Percentiles rank a stretch among this genome's conserved stretches.
phyloP scores from a whole-genome alignment of 2,888 invertebrate genomes.

The Melipona bicolor region DNA sequence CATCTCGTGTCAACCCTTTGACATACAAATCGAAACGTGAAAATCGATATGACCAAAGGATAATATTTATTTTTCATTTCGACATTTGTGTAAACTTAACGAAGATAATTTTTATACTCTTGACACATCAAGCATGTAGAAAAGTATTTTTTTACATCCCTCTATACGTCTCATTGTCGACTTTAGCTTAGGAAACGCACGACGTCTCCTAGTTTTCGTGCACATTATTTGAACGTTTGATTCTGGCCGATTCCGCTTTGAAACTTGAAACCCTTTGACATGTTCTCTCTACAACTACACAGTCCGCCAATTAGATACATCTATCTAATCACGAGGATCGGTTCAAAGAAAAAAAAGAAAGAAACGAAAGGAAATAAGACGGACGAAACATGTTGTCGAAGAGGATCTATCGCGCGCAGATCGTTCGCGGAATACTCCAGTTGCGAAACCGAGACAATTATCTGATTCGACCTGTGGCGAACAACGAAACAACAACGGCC shows the following conservation, averaged over 20 bases:
- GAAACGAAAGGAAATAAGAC: not conserved
- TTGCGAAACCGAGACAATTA: constrained; percentile 59
- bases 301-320: not conserved
- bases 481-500: constrained; percentile 61
- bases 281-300: not conserved
- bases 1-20: no score
- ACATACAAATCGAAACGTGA: no score
- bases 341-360: not conserved
- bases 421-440: constrained; percentile 47
- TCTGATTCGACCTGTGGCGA: constrained; percentile 60
- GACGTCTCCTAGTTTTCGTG: not conserved
- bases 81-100: no score
- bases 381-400: constrained; percentile 18
- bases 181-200: no score
- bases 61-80: no score
- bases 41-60: no score
- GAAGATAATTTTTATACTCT: no score
- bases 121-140: no score
- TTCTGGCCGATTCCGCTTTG: constrained; percentile 27
- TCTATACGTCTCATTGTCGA: no score
- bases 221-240: constrained; percentile 1
- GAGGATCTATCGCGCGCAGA: constrained; percentile 13
- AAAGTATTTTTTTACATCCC: no score
- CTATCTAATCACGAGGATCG: constrained; percentile 37
- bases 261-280: constrained; percentile 28